These are phyloP conservation scores for Zonotrichia leucophrys DNA, from an alignment of 2,113 vertebrate genomes.

Conservation along the genomic window DNA sequence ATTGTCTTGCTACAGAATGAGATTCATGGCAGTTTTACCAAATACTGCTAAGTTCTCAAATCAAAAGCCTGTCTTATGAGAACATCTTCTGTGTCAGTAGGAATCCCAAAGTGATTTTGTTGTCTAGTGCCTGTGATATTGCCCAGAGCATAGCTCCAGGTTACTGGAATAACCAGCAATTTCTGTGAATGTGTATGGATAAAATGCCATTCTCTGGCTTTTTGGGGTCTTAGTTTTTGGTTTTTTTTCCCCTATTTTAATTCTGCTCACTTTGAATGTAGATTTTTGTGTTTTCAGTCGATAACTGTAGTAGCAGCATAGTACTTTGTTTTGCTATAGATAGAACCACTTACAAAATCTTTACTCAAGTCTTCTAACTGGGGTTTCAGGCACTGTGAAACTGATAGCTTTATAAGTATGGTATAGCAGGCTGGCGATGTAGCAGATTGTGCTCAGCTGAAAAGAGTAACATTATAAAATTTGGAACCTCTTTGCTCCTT, in stretches of 20 bases:
- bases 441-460: neutral
- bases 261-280: neutral
- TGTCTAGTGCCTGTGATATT: neutral
- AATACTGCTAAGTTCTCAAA: neutral
- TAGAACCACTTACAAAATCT: neutral
- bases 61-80: neutral
- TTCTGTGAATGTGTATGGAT: neutral
- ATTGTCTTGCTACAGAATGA: neutral
- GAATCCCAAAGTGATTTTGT: neutral
- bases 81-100: neutral
- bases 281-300: neutral
- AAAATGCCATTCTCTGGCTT: neutral
- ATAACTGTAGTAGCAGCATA: neutral
- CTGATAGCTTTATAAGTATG: neutral
- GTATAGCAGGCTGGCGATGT: neutral
- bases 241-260: neutral
- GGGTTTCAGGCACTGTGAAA: neutral
- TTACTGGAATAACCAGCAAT: neutral
- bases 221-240: accelerated
- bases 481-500: neutral
- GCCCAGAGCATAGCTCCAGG: neutral
- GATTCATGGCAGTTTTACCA: neutral
- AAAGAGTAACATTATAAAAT: neutral
- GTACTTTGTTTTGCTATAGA: neutral
- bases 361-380: neutral